Evolutionary conservation across 2,888 invertebrate species (phyloP), one percentile per base, ranked within the genome.

Genomic region (Eristalis intricaria): DNA sequence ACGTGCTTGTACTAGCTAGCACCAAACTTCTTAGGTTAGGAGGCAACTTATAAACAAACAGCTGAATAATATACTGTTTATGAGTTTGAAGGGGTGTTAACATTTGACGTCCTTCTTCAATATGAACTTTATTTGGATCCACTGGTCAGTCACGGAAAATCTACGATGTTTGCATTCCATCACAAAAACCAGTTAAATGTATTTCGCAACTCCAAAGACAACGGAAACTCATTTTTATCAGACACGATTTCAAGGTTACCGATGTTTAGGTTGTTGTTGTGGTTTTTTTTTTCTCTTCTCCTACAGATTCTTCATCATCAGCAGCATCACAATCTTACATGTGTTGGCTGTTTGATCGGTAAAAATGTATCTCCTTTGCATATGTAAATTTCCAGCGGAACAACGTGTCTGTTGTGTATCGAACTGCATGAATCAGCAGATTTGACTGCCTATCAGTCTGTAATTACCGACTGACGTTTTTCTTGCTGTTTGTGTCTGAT

Each of bases 321-420:
- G 40, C 73, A 73, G 32, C 68, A 50, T 64, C 60, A 68, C 38
- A 26, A 73, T 11, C 71, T 63, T 29, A 58, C 80, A 81, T 75
- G 75, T 64, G 81, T 56, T 75, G 32, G 22, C 81, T 38, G 58
- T n/a, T 50, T 69, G 64, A 81, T 68, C 68, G 60, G 65, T 26
- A 66, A 2, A 22, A n/a, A 74, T 19, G 19, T 58, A 65, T 75
- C 65, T 35, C 3, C 35, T 65, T 68, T 38, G 50, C 29, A 66
- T 15, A 73, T 74, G 66, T 22, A 43, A 63, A 68, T 73, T 29
- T 61, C 63, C 64, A 81, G 74, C 74, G 74, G 80, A 80, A 74
- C 50, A 74, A 74, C 64, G 26, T 38, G 65, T 65, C 23, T 63
- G 15, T 23, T 63, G 10, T 63, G 50, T 50, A 63, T 19, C 73